Conservation (phyloP, 2,113 vertebrate genomes). For the Lonchura striata region DNA sequence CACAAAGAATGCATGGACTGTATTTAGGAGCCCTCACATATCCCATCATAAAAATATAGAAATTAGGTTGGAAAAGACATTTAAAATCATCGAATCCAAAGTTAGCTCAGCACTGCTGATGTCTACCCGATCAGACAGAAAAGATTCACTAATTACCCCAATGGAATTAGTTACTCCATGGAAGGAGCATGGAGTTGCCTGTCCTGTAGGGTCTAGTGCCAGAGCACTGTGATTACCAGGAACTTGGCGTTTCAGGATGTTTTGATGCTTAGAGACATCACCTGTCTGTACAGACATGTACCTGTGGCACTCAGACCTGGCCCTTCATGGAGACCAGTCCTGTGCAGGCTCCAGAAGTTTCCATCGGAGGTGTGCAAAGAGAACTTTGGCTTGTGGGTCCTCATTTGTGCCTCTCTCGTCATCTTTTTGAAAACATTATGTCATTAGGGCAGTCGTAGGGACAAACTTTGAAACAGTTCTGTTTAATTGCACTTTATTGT, state of each 20-base stretch:
- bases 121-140: neutral
- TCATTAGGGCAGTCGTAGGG: neutral
- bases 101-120: neutral
- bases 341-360: neutral
- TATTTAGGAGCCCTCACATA: neutral
- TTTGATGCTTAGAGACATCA: neutral
- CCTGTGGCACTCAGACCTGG: neutral
- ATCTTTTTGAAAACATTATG: neutral
- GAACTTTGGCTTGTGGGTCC: accelerated
- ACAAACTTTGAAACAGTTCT: neutral
- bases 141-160: neutral
- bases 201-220: neutral
- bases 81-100: neutral
- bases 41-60: neutral
- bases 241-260: neutral
- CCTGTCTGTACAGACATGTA: neutral
- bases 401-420: neutral
- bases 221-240: accelerated
- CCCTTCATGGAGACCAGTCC: neutral
- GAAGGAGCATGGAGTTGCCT: neutral
- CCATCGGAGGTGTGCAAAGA: accelerated
- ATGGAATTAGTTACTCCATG: neutral
- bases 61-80: neutral
- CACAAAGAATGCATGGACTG: neutral
- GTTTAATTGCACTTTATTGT: accelerated